These are phyloP conservation scores for Drosophila leonis DNA, from an alignment of 2,888 invertebrate genomes.

Conservation along the genomic window DNA sequence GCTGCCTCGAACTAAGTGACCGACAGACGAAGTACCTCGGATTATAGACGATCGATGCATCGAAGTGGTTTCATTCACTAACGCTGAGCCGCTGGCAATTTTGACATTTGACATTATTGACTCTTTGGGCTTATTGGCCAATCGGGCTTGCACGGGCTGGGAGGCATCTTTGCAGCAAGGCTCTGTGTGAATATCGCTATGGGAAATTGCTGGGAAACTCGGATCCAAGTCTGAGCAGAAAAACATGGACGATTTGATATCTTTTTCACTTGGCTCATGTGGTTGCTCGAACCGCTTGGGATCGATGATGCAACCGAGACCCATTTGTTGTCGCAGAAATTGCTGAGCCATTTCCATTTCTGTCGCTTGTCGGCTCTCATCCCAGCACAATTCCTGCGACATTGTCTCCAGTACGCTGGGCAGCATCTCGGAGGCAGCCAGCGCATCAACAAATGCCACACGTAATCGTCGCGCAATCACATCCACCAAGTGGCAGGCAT, in stretches of 20 bases:
- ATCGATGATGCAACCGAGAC: slow-evolving; percentile 85
- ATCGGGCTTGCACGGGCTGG: background rate
- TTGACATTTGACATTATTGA: background rate
- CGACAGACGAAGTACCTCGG: background rate
- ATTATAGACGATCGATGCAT: background rate
- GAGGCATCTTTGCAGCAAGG: background rate
- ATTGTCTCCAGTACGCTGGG: slow-evolving; percentile 96
- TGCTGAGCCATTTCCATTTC: slow-evolving; percentile 92
- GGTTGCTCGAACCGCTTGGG: background rate
- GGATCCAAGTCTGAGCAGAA: background rate
- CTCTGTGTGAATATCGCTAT: too few relatives aligned
- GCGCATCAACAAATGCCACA: slow-evolving; percentile 97
- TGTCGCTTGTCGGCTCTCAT: slow-evolving; percentile 89
- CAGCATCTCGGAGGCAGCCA: slow-evolving; percentile 97
- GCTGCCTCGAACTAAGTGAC: background rate
- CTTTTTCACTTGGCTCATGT: too few relatives aligned
- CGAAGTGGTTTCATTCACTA: background rate
- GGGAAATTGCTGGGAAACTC: background rate
- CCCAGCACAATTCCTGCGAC: slow-evolving; percentile 97
- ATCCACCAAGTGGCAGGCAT: slow-evolving; percentile 97
- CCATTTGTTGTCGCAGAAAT: slow-evolving; percentile 98
- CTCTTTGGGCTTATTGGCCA: background rate
- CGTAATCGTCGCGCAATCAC: slow-evolving; percentile 97
- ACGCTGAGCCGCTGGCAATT: background rate
- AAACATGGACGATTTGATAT: background rate